These are phyloP conservation scores for Phalacrocorax carbo DNA, from an alignment of 2,113 vertebrate genomes.

Conservation along the genomic window DNA sequence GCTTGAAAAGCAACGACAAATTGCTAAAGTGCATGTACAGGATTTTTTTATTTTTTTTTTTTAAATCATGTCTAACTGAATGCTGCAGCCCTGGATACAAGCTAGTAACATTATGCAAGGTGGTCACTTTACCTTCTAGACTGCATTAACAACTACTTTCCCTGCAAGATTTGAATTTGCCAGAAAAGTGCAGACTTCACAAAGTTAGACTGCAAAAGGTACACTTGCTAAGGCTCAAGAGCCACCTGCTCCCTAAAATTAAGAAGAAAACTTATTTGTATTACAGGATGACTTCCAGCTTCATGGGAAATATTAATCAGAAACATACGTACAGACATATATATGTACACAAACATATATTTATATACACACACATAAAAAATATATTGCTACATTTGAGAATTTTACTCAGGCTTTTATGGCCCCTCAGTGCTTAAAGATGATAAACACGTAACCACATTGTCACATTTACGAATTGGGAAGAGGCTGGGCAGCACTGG, in stretches of 20 bases:
- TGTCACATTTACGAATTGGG: background rate
- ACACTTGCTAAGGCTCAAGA: background rate
- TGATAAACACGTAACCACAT: background rate
- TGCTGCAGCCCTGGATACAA: background rate
- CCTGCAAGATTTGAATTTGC: background rate
- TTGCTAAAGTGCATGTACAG: background rate
- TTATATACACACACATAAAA: background rate
- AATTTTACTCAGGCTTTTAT: background rate
- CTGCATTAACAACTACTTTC: background rate
- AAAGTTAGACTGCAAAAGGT: accelerated
- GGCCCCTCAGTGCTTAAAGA: background rate
- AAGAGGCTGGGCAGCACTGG: background rate
- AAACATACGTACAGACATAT: background rate
- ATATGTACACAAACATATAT: background rate
- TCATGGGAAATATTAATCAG: background rate
- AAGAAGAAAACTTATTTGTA: background rate
- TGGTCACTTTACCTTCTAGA: background rate
- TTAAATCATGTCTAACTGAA: background rate
- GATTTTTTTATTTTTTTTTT: no score
- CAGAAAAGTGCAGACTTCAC: background rate
- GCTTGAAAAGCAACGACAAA: background rate
- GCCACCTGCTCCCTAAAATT: background rate
- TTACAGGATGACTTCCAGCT: background rate
- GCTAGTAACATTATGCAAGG: background rate
- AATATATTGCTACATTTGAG: background rate